A percentile compares a stretch with the other conserved stretches of the same genome.
These are phyloP conservation scores for Globodera ellingtonae DNA, from an alignment of 1,140 invertebrate genomes.

Conservation along the genomic window DNA sequence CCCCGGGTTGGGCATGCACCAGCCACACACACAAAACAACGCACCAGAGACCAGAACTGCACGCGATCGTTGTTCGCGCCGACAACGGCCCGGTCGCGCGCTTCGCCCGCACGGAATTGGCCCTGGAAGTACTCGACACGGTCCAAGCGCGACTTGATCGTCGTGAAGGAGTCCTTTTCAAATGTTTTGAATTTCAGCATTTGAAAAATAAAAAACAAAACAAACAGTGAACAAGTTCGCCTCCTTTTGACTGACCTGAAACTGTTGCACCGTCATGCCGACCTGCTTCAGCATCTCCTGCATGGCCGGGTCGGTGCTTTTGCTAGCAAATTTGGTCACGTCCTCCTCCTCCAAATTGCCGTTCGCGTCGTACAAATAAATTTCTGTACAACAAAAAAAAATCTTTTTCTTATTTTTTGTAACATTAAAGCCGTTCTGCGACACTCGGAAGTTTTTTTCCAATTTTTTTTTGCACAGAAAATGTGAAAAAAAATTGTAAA, in stretches of 20 bases:
- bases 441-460: too few species aligned
- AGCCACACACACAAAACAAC: neutral
- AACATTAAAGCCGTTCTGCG: too few species aligned
- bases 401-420: too few species aligned
- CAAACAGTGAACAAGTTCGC: slow-evolving; percentile 18
- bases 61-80: slow-evolving; percentile 67
- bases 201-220: slow-evolving; percentile 13
- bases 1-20: too few species aligned
- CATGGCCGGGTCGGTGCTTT: slow-evolving; percentile 39
- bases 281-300: slow-evolving; percentile 38
- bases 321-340: slow-evolving; percentile 47
- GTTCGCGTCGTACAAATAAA: slow-evolving; percentile 61
- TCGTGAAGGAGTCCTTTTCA: slow-evolving; percentile 61
- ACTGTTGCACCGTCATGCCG: slow-evolving; percentile 43
- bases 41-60: slow-evolving; percentile 64
- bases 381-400: slow-evolving; percentile 13
- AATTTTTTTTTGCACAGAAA: neutral
- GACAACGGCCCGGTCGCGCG: slow-evolving; percentile 66
- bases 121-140: slow-evolving; percentile 66
- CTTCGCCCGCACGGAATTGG: slow-evolving; percentile 65
- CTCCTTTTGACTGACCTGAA: slow-evolving; percentile 39
- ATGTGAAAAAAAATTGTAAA: neutral
- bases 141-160: slow-evolving; percentile 66
- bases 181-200: neutral
- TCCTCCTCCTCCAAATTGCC: slow-evolving; percentile 65